Evolutionary conservation across 2,888 invertebrate species (phyloP).

Genomic region (Eupelmus urozonus): DNA sequence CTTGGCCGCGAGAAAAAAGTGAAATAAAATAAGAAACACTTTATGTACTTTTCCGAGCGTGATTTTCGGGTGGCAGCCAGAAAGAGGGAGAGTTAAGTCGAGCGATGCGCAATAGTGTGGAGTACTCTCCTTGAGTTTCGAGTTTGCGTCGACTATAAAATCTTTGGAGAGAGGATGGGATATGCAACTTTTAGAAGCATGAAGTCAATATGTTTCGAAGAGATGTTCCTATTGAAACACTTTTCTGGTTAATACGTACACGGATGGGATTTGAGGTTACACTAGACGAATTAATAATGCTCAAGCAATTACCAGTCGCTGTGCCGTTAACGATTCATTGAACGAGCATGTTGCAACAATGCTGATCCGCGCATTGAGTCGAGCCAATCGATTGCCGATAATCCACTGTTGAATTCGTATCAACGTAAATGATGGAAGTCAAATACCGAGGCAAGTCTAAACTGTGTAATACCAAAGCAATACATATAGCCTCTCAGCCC

Average conservation of each 20-base stretch:
- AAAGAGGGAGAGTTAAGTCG: too few species aligned
- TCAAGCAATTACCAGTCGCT: too few species aligned
- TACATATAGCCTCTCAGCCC: background rate
- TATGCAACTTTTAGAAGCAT: too few species aligned
- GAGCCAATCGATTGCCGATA: conserved; percentile 25
- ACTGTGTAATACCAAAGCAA: background rate
- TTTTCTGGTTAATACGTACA: conserved; percentile 4
- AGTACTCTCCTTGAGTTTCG: too few species aligned
- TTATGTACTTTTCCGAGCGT: conserved; percentile 2
- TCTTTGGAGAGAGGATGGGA: too few species aligned
- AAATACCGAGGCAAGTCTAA: background rate
- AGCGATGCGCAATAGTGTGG: too few species aligned
- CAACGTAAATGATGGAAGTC: background rate
- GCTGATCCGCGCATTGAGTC: background rate
- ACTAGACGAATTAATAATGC: too few species aligned
- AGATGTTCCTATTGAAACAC: background rate
- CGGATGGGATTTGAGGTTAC: too few species aligned
- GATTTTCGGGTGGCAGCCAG: conserved; percentile 2
- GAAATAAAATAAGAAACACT: background rate
- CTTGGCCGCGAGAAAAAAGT: background rate
- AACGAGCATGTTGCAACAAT: conserved; percentile 7
- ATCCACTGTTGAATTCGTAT: background rate
- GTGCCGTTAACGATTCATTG: conserved; percentile 8
- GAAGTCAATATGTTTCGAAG: background rate
- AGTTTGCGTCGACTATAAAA: too few species aligned